Conservation (phyloP, 2,113 vertebrate species). For the Bubo bubo region DNA sequence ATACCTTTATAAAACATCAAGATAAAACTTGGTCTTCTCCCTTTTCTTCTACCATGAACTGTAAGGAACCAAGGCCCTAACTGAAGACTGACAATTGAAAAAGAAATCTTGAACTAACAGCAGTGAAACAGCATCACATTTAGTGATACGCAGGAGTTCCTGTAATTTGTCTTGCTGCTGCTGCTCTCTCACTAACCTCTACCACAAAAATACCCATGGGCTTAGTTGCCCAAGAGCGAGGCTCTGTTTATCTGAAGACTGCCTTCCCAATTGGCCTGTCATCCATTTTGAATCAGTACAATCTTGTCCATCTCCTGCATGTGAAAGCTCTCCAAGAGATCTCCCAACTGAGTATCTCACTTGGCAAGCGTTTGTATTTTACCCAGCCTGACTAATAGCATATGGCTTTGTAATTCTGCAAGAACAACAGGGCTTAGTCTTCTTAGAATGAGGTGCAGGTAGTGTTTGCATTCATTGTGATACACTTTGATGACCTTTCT, state of each 20-base stretch:
- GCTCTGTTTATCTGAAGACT: not conserved
- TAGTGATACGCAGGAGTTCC: not conserved
- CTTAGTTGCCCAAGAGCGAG: not conserved
- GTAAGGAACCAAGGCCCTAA: not conserved
- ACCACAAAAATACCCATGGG: not conserved
- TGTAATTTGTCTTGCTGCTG: not conserved
- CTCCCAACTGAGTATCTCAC: not conserved
- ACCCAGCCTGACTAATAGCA: not conserved
- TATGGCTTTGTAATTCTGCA: not conserved
- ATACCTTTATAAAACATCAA: not conserved
- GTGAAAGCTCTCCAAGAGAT: not conserved
- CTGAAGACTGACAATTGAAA: not conserved
- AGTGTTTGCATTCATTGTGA: not conserved
- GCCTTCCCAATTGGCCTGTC: not conserved
- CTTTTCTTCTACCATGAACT: not conserved
- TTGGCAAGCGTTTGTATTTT: not conserved
- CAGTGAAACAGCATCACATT: not conserved
- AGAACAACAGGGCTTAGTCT: not conserved
- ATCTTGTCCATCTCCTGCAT: not conserved
- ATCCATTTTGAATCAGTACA: not conserved
- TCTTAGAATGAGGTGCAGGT: not conserved
- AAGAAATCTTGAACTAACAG: not conserved
- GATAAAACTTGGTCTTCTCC: not conserved
- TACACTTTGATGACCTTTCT: not conserved
- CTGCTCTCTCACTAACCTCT: not conserved